Percentiles rank a stretch among this genome's conserved stretches.
Evolutionary conservation across 2,797 vertebrate genomes (phyloP).

Genomic region (Poeciliopsis gracilis): DNA sequence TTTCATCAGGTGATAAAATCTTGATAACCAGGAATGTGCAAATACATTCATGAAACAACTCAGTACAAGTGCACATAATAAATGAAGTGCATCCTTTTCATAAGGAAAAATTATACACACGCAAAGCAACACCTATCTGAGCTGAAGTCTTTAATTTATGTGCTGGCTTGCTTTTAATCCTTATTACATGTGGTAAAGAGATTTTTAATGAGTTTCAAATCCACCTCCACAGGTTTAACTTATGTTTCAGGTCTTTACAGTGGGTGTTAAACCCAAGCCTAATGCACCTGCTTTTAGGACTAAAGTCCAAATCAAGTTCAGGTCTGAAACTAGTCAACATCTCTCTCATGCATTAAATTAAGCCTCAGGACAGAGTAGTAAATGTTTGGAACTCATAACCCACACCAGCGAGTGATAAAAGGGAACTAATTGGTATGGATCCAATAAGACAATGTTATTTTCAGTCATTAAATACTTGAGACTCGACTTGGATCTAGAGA

Average conservation of each 20-base stretch:
- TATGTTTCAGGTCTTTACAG: neutral
- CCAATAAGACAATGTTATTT: neutral
- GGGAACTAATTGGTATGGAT: neutral
- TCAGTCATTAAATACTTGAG: constrained; percentile 1
- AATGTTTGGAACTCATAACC: neutral
- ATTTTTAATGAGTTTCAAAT: neutral
- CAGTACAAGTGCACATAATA: neutral
- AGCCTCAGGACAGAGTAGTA: neutral
- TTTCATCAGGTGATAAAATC: neutral
- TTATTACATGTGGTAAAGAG: neutral
- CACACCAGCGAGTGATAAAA: neutral
- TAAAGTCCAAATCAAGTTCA: neutral
- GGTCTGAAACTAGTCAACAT: neutral
- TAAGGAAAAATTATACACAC: neutral
- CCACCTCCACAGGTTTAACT: neutral
- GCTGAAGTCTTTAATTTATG: neutral
- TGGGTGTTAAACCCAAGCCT: neutral
- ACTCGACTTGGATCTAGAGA: neutral
- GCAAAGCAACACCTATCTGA: neutral
- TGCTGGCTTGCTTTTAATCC: neutral
- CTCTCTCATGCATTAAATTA: neutral
- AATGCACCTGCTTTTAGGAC: neutral
- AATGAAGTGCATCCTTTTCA: neutral
- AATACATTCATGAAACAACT: neutral
- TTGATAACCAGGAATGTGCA: neutral